Evolutionary conservation across 2,888 invertebrate genomes (phyloP), one percentile per base, ranked within the genome.

Genomic region (Cephus rjabovi): DNA sequence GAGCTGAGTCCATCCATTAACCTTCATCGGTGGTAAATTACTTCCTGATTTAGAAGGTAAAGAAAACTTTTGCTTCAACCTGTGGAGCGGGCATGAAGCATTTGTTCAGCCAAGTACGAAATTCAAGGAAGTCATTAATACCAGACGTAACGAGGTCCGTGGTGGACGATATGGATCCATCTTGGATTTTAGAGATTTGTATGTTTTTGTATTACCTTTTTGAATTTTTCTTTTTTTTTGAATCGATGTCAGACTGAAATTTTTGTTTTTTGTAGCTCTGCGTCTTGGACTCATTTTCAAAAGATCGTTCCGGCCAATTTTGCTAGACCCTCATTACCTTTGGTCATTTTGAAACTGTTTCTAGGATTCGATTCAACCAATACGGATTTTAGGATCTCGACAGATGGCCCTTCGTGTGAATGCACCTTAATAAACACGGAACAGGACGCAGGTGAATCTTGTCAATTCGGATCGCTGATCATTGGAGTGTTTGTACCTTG

Each of bases 371-470:
- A 56, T 9, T 56, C 23, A 23, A 56, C 56, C 56, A 23, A 56
- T 56, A 56, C 23, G 23, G 23, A 56, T 23, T 23, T 56, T 56
- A 6, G 23, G 23, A 56, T 6, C 15, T 15, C 56, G 56, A 23
- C 56, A 56, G 56, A 56, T 56, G 56, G 56, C 23, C 56, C 23
- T 56, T 0, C 56, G 56, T 56, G 56, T 56, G 56, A 56, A 56
- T 56, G 56, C 56, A 56, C 56, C 56, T 56, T 56, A 56, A 56
- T 56, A 56, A 56, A 23, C 56, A 56, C 23, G 56, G 75, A 77
- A 77, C 77, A 77, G 77, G 75, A 77, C 75, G 77, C 77, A 77
- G 77, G 77, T 77, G 77, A 69, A 77, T 77, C 75, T 74, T 71
- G 40, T 77, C 70, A 77, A 40, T 77, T 77, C 56, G 56, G 56